Conservation (phyloP, 2,888 invertebrate genomes). For the Entomobrya proxima region DNA sequence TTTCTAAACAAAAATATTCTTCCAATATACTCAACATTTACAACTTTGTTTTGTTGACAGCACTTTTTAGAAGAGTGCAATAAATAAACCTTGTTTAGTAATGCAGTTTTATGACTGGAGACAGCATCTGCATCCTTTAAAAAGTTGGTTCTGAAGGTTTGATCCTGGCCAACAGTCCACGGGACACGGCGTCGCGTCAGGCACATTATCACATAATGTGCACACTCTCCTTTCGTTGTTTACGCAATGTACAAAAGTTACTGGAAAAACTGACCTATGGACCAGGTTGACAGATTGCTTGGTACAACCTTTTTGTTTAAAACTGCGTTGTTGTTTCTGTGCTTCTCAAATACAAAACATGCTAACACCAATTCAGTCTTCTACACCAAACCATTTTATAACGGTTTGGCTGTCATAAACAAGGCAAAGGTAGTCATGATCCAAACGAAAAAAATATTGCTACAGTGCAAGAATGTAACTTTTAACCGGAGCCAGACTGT, state of each 20-base stretch:
- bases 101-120: slow-evolving; percentile 55
- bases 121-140: slow-evolving; percentile 64
- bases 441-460: not conserved
- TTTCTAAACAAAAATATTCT: slow-evolving; percentile 18
- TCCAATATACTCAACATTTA: not conserved
- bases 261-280: slow-evolving; percentile 56
- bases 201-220: slow-evolving; percentile 35
- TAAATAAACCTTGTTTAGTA: slow-evolving; percentile 45
- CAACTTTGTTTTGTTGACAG: slow-evolving; percentile 57
- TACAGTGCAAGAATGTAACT: not conserved
- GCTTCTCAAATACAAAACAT: not conserved
- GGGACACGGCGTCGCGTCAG: slow-evolving; percentile 65
- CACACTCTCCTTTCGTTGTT: slow-evolving; percentile 36
- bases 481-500: not conserved
- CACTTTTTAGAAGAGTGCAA: slow-evolving; percentile 45
- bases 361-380: not conserved
- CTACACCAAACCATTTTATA: not conserved
- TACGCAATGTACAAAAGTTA: too few species aligned
- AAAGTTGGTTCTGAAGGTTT: slow-evolving; percentile 58
- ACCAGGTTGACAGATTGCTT: slow-evolving; percentile 31
- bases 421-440: not conserved
- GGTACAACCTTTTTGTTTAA: slow-evolving; percentile 19
- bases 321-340: not conserved
- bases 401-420: slow-evolving; percentile 33
- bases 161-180: slow-evolving; percentile 63